A percentile compares a stretch with the other conserved stretches of the same genome.
These are phyloP conservation scores for Lasioglossum leucozonium DNA, from an alignment of 2,888 invertebrate genomes.

Conservation along the genomic window DNA sequence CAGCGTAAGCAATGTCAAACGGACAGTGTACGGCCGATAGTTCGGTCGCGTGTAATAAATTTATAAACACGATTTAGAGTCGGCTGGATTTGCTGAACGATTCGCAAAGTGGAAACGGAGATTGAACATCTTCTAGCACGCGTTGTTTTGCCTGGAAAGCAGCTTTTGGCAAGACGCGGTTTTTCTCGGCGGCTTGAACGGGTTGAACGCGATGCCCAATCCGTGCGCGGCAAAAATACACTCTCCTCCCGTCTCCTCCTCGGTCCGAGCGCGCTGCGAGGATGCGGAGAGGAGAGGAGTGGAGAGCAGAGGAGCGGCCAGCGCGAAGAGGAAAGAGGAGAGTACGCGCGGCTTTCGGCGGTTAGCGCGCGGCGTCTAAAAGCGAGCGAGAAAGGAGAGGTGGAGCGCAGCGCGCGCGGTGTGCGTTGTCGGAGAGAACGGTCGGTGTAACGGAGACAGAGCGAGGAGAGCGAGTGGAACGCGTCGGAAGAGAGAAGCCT, in stretches of 20 bases:
- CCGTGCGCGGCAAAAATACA: slow-evolving; percentile 41
- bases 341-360: slow-evolving; percentile 51
- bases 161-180: background rate
- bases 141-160: background rate
- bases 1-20: background rate
- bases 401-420: slow-evolving; percentile 24
- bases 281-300: slow-evolving; percentile 31
- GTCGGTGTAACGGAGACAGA: slow-evolving; percentile 34
- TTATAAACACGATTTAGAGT: too few species aligned
- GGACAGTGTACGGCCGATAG: background rate
- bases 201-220: slow-evolving; percentile 27
- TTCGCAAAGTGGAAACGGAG: background rate
- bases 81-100: background rate
- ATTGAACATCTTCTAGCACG: background rate
- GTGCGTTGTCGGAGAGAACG: background rate
- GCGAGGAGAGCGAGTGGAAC: slow-evolving; percentile 50
- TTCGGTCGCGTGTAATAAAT: background rate
- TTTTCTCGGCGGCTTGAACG: background rate
- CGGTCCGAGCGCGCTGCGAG: slow-evolving; percentile 25
- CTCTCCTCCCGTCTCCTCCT: slow-evolving; percentile 17
- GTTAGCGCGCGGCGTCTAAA: slow-evolving; percentile 39
- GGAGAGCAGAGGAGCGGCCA: background rate
- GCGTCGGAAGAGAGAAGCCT: slow-evolving; percentile 41
- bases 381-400: slow-evolving; percentile 21
- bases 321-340: background rate